These are phyloP conservation scores for Oligia fasciuncula DNA, from an alignment of 2,888 invertebrate genomes.

Conservation along the genomic window DNA sequence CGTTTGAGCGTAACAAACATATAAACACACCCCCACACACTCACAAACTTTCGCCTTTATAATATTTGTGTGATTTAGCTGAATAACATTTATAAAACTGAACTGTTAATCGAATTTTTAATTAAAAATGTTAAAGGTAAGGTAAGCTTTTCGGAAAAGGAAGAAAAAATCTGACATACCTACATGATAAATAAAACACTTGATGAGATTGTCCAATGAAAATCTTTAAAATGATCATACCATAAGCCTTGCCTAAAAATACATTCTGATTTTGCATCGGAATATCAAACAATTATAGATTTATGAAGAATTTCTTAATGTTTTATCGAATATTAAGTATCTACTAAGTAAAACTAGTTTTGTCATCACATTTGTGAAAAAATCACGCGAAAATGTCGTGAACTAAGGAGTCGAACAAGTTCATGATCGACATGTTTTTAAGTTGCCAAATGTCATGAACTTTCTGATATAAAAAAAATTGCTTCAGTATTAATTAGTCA, in stretches of 20 bases:
- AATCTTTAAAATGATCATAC: background rate
- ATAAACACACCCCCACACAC: no score
- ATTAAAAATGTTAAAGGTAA: background rate
- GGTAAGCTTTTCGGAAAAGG: background rate
- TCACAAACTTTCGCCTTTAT: no score
- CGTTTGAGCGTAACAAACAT: no score
- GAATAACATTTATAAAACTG: no score
- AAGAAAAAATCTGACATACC: background rate
- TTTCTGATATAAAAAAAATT: constrained; percentile 21
- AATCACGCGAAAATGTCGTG: constrained; percentile 53
- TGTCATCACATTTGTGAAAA: constrained; percentile 1
- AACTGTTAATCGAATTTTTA: background rate
- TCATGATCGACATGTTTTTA: constrained; percentile 40
- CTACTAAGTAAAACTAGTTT: constrained; percentile 34
- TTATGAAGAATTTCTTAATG: background rate
- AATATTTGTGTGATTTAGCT: no score
- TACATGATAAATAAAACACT: background rate
- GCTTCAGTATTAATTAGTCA: background rate
- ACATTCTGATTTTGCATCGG: background rate
- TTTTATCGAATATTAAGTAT: constrained; percentile 3
- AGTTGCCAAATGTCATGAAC: constrained; percentile 32
- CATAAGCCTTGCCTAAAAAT: background rate
- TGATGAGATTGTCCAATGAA: background rate
- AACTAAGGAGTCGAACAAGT: constrained; percentile 36
- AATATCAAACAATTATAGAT: constrained; percentile 1